Percentiles rank a stretch among this genome's conserved stretches.
These are phyloP conservation scores for Drosophila ogumai DNA, from an alignment of 1,140 invertebrate species.

Conservation along the genomic window DNA sequence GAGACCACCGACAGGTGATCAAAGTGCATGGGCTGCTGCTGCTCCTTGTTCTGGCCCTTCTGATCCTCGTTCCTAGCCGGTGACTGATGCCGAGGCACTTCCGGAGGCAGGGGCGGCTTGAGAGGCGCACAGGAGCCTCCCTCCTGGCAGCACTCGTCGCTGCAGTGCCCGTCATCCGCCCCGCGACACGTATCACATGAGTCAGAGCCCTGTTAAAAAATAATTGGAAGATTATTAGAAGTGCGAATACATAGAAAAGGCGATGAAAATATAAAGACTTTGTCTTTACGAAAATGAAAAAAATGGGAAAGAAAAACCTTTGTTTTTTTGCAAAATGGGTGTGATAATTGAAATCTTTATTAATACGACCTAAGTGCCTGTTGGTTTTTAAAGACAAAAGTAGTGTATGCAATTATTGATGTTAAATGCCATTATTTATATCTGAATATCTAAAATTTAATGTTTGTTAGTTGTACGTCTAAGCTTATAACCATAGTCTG, in stretches of 20 bases:
- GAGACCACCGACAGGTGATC: conserved; percentile 91
- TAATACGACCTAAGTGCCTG: background rate
- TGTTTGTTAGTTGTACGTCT: background rate
- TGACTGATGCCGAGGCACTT: conserved; percentile 35
- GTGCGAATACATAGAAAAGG: too few species aligned
- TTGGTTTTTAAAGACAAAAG: background rate
- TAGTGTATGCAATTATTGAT: background rate
- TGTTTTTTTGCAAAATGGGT: too few species aligned
- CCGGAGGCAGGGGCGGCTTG: conserved; percentile 58
- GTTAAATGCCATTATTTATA: background rate
- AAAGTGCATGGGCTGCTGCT: conserved; percentile 87
- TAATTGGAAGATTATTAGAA: background rate
- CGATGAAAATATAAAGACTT: background rate
- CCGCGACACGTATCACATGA: conserved; percentile 85
- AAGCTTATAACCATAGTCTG: background rate
- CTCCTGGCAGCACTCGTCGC: conserved; percentile 79
- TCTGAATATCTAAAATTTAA: background rate
- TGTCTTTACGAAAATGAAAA: background rate
- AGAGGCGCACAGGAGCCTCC: conserved; percentile 65
- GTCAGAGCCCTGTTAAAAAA: conserved; percentile 71
- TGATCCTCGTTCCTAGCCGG: conserved; percentile 79
- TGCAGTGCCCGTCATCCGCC: conserved; percentile 80
- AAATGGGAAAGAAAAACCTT: background rate
- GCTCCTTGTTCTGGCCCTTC: conserved; percentile 81
- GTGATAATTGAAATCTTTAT: background rate